Evolutionary conservation across 2,113 vertebrate species (phyloP).

Genomic region (Quiscalus mexicanus): DNA sequence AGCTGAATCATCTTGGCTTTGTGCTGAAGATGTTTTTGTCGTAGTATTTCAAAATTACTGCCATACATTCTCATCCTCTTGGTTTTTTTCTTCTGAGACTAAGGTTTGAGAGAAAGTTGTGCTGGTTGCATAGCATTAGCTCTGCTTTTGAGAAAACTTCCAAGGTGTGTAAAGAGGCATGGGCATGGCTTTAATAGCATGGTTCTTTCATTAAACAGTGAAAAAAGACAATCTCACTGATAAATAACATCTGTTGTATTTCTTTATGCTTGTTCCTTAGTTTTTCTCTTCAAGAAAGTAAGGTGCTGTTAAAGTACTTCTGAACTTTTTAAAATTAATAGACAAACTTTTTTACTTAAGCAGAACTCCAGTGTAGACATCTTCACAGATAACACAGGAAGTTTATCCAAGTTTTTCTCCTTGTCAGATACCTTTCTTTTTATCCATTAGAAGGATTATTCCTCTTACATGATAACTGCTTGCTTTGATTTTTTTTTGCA

Average conservation of each 20-base stretch:
- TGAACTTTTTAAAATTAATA: neutral
- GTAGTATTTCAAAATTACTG: neutral
- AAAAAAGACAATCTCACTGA: neutral
- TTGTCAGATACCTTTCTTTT: neutral
- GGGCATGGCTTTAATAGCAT: neutral
- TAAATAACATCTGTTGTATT: neutral
- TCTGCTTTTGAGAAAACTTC: neutral
- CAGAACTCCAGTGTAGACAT: neutral
- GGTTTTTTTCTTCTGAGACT: neutral
- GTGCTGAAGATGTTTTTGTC: neutral
- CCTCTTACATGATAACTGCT: neutral
- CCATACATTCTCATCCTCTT: neutral
- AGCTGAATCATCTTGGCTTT: neutral
- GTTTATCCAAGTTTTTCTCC: neutral
- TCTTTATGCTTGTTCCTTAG: neutral
- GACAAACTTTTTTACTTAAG: neutral
- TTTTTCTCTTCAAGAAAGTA: neutral
- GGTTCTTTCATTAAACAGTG: neutral
- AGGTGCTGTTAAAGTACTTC: neutral
- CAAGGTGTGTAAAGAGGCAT: neutral
- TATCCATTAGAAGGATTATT: neutral
- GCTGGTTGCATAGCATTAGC: neutral
- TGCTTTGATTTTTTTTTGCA: slow-evolving; percentile 19
- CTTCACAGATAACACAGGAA: neutral
- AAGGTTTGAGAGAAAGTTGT: neutral